Evolutionary conservation across 2,888 invertebrate genomes (phyloP), one percentile per base, ranked within the genome.

Genomic region (Hypselothyrea guttata): DNA sequence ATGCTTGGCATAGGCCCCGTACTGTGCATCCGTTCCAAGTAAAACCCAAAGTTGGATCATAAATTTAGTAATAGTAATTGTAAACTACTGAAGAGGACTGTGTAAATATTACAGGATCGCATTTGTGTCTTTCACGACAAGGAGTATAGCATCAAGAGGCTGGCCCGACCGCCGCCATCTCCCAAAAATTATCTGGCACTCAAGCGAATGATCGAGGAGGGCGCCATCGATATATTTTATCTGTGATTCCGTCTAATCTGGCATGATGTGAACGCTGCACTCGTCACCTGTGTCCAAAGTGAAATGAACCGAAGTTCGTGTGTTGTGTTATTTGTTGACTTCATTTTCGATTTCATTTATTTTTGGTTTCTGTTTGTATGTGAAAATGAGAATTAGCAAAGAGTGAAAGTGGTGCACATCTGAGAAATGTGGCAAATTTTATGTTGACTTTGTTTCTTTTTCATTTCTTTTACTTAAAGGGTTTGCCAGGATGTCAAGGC

Each of bases 401-500:
- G 28, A 47, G 42, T 41, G 28, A n/a, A n/a, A n/a, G n/a, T n/a
- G 18, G 31, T 35, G 45, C 57, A 54, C 49, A 48, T 41, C 31
- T 16, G 45, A 52, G 45, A 65, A 63, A 66, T 66, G 66, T 82
- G 60, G 52, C 61, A 59, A 57, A 68, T 63, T 76, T 78, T 84
- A 66, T 64, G 72, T 86, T 84, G 77, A 82, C 69, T 76, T 77
- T 74, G 76, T 84, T 83, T 84, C 64, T 70, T 82, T 75, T 82
- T 78, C 75, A 71, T 75, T 83, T 78, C 72, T 83, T 81, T 79
- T 86, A 86, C 87, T 89, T 89, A 82, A 89, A 90, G 90, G 90
- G 87, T 82, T 85, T 83, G 87, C 88, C 86, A 84, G 88, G 90
- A 90, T 92, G 92, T 88, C 91, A 91, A 87, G 92, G 92, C 89